phyloP scores from a whole-genome alignment of 2,797 vertebrate species.

The Micromesistius poutassou region DNA sequence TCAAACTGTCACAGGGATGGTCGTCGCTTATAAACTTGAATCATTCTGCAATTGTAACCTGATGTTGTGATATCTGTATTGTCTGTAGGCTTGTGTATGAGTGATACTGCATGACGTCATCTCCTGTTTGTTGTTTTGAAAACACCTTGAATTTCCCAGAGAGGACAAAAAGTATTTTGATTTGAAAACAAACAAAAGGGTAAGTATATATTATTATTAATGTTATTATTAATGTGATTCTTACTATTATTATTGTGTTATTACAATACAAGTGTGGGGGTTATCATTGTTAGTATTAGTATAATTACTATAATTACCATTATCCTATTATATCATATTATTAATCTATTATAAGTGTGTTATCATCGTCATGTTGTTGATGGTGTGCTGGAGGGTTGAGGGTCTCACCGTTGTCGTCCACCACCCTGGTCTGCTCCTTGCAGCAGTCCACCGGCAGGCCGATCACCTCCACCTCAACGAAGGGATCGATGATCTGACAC shows the following conservation, averaged over 20 bases:
- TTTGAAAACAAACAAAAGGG: background rate
- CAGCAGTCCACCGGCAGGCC: constrained; percentile 91
- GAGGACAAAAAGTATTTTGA: background rate
- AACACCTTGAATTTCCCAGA: background rate
- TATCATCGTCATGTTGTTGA: no score
- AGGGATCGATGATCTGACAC: constrained; percentile 94
- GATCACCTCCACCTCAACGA: constrained; percentile 97
- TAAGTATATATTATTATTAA: background rate
- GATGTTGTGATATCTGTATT: no score
- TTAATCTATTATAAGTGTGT: no score
- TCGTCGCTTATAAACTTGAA: background rate
- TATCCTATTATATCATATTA: no score
- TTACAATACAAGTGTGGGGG: no score
- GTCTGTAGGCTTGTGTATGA: no score
- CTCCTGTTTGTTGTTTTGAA: background rate
- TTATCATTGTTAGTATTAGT: no score
- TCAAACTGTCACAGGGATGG: background rate
- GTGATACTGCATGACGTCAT: background rate
- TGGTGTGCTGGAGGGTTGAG: background rate
- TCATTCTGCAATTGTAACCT: background rate
- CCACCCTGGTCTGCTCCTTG: constrained; percentile 94
- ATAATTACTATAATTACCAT: no score
- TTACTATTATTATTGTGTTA: no score
- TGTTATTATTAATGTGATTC: no score
- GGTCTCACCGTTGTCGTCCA: constrained; percentile 92